Base-by-base conservation (phyloP, 37 sponge, comb jelly and placozoan species). In the Aphrocallistes beatrix region DNA sequence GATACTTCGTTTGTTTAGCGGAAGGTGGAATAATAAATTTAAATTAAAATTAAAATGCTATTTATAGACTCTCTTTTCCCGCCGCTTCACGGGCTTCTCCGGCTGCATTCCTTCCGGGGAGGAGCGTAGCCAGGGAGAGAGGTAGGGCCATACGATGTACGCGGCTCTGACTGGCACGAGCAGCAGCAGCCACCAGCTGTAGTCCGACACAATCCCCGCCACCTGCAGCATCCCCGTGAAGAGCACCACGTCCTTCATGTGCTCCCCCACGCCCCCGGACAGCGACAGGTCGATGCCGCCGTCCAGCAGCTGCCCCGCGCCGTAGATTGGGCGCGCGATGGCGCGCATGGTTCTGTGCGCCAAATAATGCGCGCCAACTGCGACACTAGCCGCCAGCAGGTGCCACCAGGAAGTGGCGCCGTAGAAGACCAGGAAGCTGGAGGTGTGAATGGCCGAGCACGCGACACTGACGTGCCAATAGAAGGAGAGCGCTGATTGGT, bases 221-320 rank as follows among this genome's bases (percentile, higher is more conserved):
- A 13, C 8, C 34, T 60, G 75, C 25, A 60, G 17, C 34, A 60
- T 19, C 75, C 28, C 75, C 32, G 21, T 3, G 34, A 60, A 60
- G 25, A 60, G 75, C 6, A 60, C 34, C 75, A 60, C 6, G 34
- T 60, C 75, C 34, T 60, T 60, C 75, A 60, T 60, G 75, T 60
- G 75, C 34, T 60, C 75, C 34, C 75, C 75, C 17, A 13, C n/a
- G 6, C 75, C 75, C 6, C 34, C 34, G 17, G 75, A 32, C 75
- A 60, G 75, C 25, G 75, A 60, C 34, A 60, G 75, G 34, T 60
- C 75, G 25, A 60, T 60, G 75, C 75, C 75, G 25, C 75, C 75
- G 21, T 60, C 75, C 32, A 60, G 8, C 75, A 60, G 75, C 75
- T 60, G 75, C 10, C n/a, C 34, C 3, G 28, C 75, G 6, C 28